Percentiles rank a stretch among this genome's conserved stretches.
These are phyloP conservation scores for Acrocephalus kingi DNA, from an alignment of 2,113 vertebrate genomes.

Conservation along the genomic window DNA sequence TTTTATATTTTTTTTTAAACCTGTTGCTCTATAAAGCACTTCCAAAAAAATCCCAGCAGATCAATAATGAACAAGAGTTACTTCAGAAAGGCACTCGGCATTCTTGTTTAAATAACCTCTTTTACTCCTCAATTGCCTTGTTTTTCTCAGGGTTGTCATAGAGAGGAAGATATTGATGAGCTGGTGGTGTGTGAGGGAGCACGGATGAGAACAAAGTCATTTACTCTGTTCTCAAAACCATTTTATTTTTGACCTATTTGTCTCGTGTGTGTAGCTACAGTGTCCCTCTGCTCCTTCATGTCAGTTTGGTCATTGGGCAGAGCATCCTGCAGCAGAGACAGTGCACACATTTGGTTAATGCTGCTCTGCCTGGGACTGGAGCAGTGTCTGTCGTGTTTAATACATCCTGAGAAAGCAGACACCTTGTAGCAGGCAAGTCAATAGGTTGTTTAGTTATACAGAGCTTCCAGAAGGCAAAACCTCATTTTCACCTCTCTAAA, in stretches of 20 bases:
- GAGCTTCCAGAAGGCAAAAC: slow-evolving; percentile 1
- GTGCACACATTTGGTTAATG: neutral
- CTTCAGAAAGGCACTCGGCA: neutral
- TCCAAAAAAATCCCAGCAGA: neutral
- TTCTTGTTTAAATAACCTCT: slow-evolving; percentile 37
- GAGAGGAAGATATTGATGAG: slow-evolving; percentile 21
- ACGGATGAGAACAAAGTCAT: neutral
- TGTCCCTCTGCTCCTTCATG: neutral
- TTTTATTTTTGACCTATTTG: slow-evolving; percentile 14
- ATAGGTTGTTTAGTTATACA: slow-evolving; percentile 34
- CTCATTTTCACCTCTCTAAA: slow-evolving; percentile 14
- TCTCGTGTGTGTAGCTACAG: neutral
- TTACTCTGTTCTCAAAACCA: neutral
- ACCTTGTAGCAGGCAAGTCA: neutral
- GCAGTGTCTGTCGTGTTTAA: neutral
- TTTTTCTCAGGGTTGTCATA: slow-evolving; percentile 34
- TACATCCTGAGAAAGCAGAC: neutral
- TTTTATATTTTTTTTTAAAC: neutral
- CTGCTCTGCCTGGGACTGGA: neutral
- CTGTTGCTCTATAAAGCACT: neutral
- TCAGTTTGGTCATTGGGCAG: neutral
- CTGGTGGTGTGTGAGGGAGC: neutral
- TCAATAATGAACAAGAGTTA: neutral
- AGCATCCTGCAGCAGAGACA: neutral
- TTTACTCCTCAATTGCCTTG: neutral